phyloP scores from a whole-genome alignment of 30 jellyfish, hydroid and myxozoan species.

The Turritopsis dohrnii region DNA sequence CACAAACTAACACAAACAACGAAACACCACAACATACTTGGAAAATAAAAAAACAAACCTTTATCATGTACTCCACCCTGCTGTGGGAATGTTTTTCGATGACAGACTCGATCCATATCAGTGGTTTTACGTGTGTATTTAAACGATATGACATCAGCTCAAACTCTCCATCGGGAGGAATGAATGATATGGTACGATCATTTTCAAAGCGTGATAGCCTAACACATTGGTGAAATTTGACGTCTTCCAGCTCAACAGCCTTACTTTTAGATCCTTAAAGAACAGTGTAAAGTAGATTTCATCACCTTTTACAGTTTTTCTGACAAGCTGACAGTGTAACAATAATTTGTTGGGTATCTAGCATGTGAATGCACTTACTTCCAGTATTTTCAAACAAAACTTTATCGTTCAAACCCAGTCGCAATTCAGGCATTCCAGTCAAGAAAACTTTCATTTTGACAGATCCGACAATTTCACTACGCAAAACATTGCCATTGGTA shows the following conservation, averaged over 20 bases:
- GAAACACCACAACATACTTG: too few species aligned
- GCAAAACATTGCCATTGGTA: constrained; percentile 80
- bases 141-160: constrained; percentile 94
- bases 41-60: constrained; percentile 54
- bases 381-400: constrained; percentile 94
- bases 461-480: constrained; percentile 96
- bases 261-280: constrained; percentile 83
- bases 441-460: constrained; percentile 82
- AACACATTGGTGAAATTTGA: constrained; percentile 96
- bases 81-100: constrained; percentile 94
- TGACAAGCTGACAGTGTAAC: too few species aligned
- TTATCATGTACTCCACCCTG: constrained; percentile 94
- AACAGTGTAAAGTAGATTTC: too few species aligned
- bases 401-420: constrained; percentile 96
- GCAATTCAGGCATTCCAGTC: constrained; percentile 98
- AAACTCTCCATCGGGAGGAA: constrained; percentile 99
- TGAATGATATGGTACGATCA: constrained; percentile 95
- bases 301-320: too few species aligned
- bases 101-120: constrained; percentile 96
- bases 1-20: too few species aligned
- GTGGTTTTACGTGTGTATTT: constrained; percentile 92
- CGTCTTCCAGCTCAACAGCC: constrained; percentile 97
- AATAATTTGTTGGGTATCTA: too few species aligned
- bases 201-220: constrained; percentile 95
- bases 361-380: too few species aligned